Evolutionary conservation across 2,797 vertebrate species (phyloP).

Genomic region (Avahi laniger): DNA sequence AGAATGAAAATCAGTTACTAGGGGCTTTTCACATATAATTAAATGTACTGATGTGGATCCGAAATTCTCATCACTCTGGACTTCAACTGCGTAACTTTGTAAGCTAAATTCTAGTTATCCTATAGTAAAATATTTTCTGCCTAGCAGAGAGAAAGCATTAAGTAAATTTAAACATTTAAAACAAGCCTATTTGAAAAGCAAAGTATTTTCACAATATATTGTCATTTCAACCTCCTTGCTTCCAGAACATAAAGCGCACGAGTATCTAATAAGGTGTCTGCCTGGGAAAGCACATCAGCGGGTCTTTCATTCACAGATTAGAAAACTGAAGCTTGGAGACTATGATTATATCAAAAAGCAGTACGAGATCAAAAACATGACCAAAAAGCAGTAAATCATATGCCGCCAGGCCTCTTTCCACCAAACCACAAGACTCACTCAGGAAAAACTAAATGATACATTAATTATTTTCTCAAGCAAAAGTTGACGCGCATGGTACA

Average conservation of each 20-base stretch:
- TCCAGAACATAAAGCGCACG: not conserved
- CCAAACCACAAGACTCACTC: not conserved
- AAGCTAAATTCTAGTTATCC: not conserved
- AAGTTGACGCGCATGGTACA: not conserved
- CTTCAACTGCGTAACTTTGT: not conserved
- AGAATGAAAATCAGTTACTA: not conserved
- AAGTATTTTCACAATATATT: not conserved
- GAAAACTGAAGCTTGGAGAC: not conserved
- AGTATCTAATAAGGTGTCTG: not conserved
- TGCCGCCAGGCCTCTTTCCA: not conserved
- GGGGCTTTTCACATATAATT: not conserved
- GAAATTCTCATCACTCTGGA: not conserved
- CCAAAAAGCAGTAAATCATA: not conserved
- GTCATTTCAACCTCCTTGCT: not conserved
- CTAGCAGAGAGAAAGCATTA: not conserved
- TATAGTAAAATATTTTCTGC: not conserved
- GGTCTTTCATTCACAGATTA: not conserved
- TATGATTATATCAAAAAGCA: not conserved
- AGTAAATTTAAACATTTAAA: not conserved
- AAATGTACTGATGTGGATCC: not conserved
- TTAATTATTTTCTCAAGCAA: conserved; percentile 1
- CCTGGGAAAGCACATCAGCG: not conserved
- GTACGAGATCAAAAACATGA: no score
- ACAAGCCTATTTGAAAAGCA: not conserved
- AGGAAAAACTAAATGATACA: not conserved